These are phyloP conservation scores for Oophaga pumilio DNA, from an alignment of 2,113 vertebrate genomes.

Conservation along the genomic window DNA sequence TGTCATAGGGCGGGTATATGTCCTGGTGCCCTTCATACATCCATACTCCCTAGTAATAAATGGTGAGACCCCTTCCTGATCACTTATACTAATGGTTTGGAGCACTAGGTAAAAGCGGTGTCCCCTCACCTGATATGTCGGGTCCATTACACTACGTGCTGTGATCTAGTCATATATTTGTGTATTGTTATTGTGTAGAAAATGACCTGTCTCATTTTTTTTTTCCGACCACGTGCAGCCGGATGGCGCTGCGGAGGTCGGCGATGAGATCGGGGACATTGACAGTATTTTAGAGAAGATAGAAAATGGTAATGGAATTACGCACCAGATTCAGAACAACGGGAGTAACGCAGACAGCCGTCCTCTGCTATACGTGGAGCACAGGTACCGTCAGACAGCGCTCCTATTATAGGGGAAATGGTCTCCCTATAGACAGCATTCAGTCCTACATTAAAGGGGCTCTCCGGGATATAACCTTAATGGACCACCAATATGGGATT, in stretches of 20 bases:
- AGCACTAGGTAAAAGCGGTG: no score
- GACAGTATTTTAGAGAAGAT: slow-evolving; percentile 84
- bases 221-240: background rate
- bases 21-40: no score
- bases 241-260: background rate
- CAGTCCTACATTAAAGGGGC: background rate
- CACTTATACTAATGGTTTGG: no score
- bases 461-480: background rate
- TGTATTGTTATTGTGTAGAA: background rate
- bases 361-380: slow-evolving; percentile 86
- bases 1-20: no score
- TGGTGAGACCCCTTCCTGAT: no score
- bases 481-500: background rate
- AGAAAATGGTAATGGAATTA: slow-evolving; percentile 74
- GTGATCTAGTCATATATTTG: background rate
- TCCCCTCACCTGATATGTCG: no score
- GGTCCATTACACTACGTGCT: background rate
- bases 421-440: background rate
- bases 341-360: slow-evolving; percentile 68
- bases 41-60: no score
- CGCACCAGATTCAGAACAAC: slow-evolving; percentile 68
- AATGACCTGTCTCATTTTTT: background rate
- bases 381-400: slow-evolving; percentile 75
- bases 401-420: background rate
- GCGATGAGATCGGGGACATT: slow-evolving; percentile 75